These are phyloP conservation scores for Neosalanx taihuensis DNA, from an alignment of 2,797 vertebrate species.

Conservation along the genomic window DNA sequence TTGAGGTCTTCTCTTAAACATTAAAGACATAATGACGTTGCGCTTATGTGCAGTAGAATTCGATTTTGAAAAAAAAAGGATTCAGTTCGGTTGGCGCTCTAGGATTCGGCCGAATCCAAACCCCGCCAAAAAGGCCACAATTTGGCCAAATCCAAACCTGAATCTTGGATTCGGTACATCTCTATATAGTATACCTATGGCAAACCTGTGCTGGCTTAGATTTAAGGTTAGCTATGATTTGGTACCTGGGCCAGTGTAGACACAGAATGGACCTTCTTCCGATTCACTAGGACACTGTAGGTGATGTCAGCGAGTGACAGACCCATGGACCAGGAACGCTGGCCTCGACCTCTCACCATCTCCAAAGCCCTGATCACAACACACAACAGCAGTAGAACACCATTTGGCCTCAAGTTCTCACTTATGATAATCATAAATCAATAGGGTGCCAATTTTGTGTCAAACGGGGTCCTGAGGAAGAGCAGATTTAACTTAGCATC, in stretches of 20 bases:
- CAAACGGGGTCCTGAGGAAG: not conserved
- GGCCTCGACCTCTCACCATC: slow-evolving; percentile 83
- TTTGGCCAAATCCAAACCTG: too few relatives aligned
- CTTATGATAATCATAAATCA: too few relatives aligned
- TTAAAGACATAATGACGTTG: too few relatives aligned
- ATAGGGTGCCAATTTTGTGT: not conserved
- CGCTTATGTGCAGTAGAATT: too few relatives aligned
- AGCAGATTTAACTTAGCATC: not conserved
- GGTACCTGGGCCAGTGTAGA: slow-evolving; percentile 89
- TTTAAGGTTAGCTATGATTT: not conserved
- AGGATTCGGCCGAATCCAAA: too few relatives aligned
- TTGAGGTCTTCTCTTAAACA: too few relatives aligned
- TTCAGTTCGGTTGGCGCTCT: too few relatives aligned
- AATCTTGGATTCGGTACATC: too few relatives aligned
- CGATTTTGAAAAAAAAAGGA: too few relatives aligned
- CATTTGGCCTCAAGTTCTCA: not conserved
- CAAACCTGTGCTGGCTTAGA: not conserved
- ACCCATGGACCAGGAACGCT: slow-evolving; percentile 91
- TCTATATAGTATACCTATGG: not conserved
- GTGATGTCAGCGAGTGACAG: slow-evolving; percentile 90
- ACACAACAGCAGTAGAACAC: not conserved
- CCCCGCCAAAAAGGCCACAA: too few relatives aligned
- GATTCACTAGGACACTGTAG: slow-evolving; percentile 83
- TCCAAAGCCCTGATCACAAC: slow-evolving; percentile 80
- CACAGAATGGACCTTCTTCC: slow-evolving; percentile 87